Percentiles rank a stretch among this genome's conserved stretches.
These are phyloP conservation scores for Caenorhabditis drosophilae DNA, from an alignment of 2,888 invertebrate species.

Conservation along the genomic window DNA sequence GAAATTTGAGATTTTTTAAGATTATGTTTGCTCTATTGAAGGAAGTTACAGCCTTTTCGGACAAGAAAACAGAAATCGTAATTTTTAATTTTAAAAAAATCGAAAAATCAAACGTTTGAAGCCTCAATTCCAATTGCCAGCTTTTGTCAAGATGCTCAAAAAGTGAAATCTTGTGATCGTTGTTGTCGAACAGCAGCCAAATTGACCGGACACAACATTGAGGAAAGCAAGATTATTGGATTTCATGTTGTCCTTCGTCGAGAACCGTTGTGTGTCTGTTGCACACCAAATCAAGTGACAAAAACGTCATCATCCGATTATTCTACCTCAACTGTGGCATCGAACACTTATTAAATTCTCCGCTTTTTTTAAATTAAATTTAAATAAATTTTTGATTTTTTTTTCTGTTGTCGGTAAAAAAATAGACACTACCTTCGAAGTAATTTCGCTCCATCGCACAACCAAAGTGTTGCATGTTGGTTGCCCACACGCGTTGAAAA, in stretches of 20 bases:
- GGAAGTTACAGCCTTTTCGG: conserved; percentile 17
- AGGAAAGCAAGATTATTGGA: conserved; percentile 15
- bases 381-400: too few relatives aligned
- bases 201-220: conserved; percentile 8
- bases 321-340: too few relatives aligned
- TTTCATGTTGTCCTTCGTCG: conserved; percentile 22
- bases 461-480: too few relatives aligned
- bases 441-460: too few relatives aligned
- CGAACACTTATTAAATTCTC: too few relatives aligned
- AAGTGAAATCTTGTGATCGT: conserved; percentile 13
- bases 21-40: conserved; percentile 17
- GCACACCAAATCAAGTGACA: conserved; percentile 10
- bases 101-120: too few relatives aligned
- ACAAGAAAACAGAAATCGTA: not conserved
- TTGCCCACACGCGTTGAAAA: too few relatives aligned
- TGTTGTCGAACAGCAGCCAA: conserved; percentile 26
- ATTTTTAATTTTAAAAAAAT: conserved; percentile 5
- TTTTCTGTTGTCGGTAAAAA: too few relatives aligned
- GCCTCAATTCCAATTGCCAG: conserved; percentile 5
- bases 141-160: conserved; percentile 25
- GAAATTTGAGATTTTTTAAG: conserved; percentile 5
- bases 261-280: conserved; percentile 26
- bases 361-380: too few relatives aligned
- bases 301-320: not conserved
- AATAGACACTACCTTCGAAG: too few relatives aligned